These are phyloP conservation scores for Echinometra lucunter DNA, from an alignment of 53 echinoderm and acorn worm genomes.

Conservation along the genomic window DNA sequence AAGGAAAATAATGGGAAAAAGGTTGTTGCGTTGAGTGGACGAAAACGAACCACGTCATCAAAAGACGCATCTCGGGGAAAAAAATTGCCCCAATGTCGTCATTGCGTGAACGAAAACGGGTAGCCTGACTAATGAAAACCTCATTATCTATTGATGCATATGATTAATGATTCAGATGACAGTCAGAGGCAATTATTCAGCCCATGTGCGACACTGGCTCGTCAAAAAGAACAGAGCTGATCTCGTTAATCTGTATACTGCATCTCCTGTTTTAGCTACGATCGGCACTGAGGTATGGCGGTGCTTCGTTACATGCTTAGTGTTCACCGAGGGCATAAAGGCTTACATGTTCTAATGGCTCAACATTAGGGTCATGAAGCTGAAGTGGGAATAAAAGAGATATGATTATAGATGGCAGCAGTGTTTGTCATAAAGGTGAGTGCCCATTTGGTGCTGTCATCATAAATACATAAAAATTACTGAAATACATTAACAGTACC, in stretches of 20 bases:
- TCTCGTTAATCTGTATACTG: neutral
- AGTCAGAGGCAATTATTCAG: slow-evolving; percentile 32
- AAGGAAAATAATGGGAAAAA: neutral
- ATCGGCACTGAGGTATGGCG: neutral
- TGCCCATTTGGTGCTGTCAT: neutral
- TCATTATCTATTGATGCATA: slow-evolving; percentile 51
- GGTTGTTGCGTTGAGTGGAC: neutral
- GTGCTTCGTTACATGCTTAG: neutral
- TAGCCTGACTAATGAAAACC: slow-evolving; percentile 32
- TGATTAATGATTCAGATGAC: slow-evolving; percentile 34
- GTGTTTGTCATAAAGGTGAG: neutral
- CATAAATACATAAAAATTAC: too few species aligned
- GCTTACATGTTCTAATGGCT: neutral
- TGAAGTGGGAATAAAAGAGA: neutral
- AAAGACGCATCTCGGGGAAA: neutral
- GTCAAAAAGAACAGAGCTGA: neutral
- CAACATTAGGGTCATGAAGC: neutral
- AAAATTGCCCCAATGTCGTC: slow-evolving; percentile 10
- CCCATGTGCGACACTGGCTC: neutral
- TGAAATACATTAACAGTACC: too few species aligned
- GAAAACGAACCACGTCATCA: slow-evolving; percentile 36
- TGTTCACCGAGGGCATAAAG: neutral
- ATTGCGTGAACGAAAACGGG: neutral
- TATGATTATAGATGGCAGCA: neutral
- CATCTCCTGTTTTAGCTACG: neutral